Evolutionary conservation across 2,888 invertebrate species (phyloP), one percentile per base, ranked within the genome.

Genomic region (Tortrix viridana): DNA sequence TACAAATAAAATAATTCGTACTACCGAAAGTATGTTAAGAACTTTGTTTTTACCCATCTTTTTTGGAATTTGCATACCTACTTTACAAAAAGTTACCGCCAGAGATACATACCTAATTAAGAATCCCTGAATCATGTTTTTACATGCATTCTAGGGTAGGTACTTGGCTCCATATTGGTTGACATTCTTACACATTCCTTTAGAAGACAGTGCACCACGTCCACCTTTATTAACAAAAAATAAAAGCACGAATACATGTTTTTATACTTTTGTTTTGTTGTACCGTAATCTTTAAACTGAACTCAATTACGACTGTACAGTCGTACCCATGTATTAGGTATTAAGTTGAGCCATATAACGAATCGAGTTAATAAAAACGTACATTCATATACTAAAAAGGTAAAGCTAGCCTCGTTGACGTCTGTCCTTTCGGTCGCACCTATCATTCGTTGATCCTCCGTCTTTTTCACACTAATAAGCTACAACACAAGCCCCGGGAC

Each of bases 301-400:
- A 74, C 76, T 80, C 75, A 81, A 82, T 76, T 82, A 79, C 79
- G 76, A 83, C 83, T 83, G 84, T 83, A 82, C 79, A n/a, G n/a
- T n/a, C n/a, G 76, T 80, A 82, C 76, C 82, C 84, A 81, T 85
- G 85, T 84, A 86, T 88, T 84, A n/a, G n/a, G n/a, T n/a, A 88
- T 88, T 88, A 88, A 87, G 80, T 85, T 82, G 76, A 84, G 79
- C 82, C 80, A 82, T 86, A 85, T 86, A 89, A 88, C 88, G 88
- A 89, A 89, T 85, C 83, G 76, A 86, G 83, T 89, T 87, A 88
- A 90, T 90, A 90, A 89, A 89, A 89, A 87, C 86, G 82, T 82
- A 89, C 87, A 86, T 87, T 88, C 86, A 82, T 88, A 86, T 85
- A 86, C 88, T 79, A 89, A 89, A 85, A 88, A 81, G 88, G 91